Percentiles rank a stretch among this genome's conserved stretches.
phyloP scores from a whole-genome alignment of 2,888 invertebrate species.

The Ferdinandea cuprea region DNA sequence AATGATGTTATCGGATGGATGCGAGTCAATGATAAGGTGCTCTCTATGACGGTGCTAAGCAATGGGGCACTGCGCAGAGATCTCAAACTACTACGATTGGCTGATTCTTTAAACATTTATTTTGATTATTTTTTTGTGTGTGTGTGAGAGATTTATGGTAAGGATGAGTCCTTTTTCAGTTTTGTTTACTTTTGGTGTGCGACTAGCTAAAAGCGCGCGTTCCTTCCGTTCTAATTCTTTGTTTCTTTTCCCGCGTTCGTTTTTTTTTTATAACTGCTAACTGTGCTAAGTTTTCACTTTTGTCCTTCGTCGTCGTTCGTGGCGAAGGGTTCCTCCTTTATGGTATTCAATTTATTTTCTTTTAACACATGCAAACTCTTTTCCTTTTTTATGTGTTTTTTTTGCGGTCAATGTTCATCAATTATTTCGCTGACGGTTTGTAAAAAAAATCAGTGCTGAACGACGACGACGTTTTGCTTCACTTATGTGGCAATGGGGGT shows the following conservation, averaged over 20 bases:
- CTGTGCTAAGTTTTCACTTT: slow-evolving; percentile 30
- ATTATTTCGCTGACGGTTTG: slow-evolving; percentile 60
- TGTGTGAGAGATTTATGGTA: slow-evolving; percentile 54
- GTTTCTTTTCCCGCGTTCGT: too few species aligned
- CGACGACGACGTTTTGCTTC: slow-evolving; percentile 57
- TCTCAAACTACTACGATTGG: slow-evolving; percentile 83
- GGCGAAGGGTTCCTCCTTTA: slow-evolving; percentile 8
- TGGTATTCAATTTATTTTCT: slow-evolving; percentile 1
- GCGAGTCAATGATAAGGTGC: slow-evolving; percentile 82
- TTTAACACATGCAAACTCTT: slow-evolving; percentile 45
- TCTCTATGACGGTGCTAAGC: slow-evolving; percentile 83
- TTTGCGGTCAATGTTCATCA: slow-evolving; percentile 62
- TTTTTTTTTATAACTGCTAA: slow-evolving; percentile 10
- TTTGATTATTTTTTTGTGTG: slow-evolving; percentile 29
- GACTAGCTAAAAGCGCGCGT: slow-evolving; percentile 1
- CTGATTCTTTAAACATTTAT: slow-evolving; percentile 83
- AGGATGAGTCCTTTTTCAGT: slow-evolving; percentile 43
- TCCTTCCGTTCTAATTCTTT: too few species aligned
- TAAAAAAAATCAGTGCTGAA: slow-evolving; percentile 53
- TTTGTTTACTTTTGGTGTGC: slow-evolving; percentile 18
- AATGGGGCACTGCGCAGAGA: slow-evolving; percentile 83
- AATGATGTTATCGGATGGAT: slow-evolving; percentile 83
- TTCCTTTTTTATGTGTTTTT: slow-evolving; percentile 3
- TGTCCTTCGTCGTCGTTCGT: slow-evolving; percentile 2
- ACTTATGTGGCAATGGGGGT: slow-evolving; percentile 32